phyloP scores from a whole-genome alignment of 2,113 vertebrate genomes.

The Callionymus lyra region DNA sequence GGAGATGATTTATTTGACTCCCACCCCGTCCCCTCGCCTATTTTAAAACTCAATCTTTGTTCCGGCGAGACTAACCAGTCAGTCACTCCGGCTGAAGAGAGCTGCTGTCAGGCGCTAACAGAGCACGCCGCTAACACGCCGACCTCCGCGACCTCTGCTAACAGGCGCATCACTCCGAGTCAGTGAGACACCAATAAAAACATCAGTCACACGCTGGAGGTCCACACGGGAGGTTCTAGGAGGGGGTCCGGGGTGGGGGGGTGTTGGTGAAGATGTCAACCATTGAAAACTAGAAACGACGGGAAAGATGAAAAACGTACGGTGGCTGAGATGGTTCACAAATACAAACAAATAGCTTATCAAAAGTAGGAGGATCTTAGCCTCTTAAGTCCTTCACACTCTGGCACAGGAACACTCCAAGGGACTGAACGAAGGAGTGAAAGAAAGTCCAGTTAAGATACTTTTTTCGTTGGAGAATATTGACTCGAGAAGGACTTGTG shows the following conservation, averaged over 20 bases:
- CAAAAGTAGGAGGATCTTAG: too few relatives aligned
- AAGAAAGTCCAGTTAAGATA: too few relatives aligned
- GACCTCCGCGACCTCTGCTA: conserved; percentile 50
- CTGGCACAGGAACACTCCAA: not conserved
- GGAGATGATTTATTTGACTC: conserved; percentile 7
- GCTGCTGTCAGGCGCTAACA: not conserved
- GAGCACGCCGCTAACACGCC: conserved; percentile 7
- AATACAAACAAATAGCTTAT: too few relatives aligned
- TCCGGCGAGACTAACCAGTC: conserved; percentile 4
- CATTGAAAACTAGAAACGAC: not conserved
- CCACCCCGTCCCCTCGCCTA: too few relatives aligned
- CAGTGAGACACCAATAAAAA: conserved; percentile 55
- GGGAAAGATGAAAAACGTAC: not conserved
- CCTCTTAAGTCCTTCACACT: too few relatives aligned
- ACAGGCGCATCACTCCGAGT: conserved; percentile 50
- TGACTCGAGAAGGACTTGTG: too few relatives aligned
- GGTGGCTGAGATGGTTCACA: too few relatives aligned
- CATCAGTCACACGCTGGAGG: conserved; percentile 48
- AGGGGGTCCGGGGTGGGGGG: not conserved
- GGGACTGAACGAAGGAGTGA: not conserved
- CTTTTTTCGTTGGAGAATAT: not conserved
- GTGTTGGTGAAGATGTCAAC: not conserved
- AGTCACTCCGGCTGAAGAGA: conserved; percentile 11
- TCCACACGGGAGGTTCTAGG: conserved; percentile 17
- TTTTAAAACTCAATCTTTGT: conserved; percentile 12